A percentile compares a stretch with the other conserved stretches of the same genome.
Evolutionary conservation across 1,140 invertebrate species (phyloP).

Genomic region (Heterodera carotae): DNA sequence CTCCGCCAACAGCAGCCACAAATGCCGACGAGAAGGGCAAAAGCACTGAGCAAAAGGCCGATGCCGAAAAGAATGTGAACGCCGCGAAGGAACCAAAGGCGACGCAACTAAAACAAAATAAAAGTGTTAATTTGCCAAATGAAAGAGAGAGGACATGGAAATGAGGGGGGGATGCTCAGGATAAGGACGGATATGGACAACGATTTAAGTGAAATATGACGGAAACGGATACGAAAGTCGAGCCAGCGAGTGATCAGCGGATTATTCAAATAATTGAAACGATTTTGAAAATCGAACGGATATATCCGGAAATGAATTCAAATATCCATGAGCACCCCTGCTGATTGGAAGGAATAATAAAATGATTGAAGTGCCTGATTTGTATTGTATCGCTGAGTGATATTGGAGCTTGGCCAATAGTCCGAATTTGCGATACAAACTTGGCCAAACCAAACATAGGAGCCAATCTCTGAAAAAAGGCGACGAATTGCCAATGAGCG

Average conservation of each 20-base stretch:
- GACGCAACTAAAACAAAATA: slow-evolving; percentile 33
- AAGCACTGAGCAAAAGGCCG: slow-evolving; percentile 34
- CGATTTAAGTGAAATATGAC: too few relatives aligned
- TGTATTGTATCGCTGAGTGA: slow-evolving; percentile 16
- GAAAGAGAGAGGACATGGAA: neutral
- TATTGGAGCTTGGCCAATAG: slow-evolving; percentile 19
- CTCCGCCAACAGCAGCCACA: slow-evolving; percentile 45
- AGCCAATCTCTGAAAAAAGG: slow-evolving; percentile 21
- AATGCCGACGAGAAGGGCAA: slow-evolving; percentile 41
- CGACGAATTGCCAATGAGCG: neutral
- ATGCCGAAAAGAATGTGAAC: slow-evolving; percentile 31
- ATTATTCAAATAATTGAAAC: too few relatives aligned
- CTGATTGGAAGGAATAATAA: too few relatives aligned
- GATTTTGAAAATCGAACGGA: too few relatives aligned
- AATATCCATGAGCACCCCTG: too few relatives aligned
- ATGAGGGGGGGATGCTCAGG: neutral
- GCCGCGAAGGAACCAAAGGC: slow-evolving; percentile 50
- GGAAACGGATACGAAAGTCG: too few relatives aligned
- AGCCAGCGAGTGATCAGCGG: too few relatives aligned
- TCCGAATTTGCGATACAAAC: slow-evolving; percentile 23
- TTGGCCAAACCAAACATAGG: slow-evolving; percentile 16
- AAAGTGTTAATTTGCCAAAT: neutral
- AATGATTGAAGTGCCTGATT: slow-evolving; percentile 15
- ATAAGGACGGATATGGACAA: too few relatives aligned
- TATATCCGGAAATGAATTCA: too few relatives aligned